A percentile compares a stretch with the other conserved stretches of the same genome.
phyloP scores from a whole-genome alignment of 2,797 vertebrate genomes.

The Eulemur coronatus region DNA sequence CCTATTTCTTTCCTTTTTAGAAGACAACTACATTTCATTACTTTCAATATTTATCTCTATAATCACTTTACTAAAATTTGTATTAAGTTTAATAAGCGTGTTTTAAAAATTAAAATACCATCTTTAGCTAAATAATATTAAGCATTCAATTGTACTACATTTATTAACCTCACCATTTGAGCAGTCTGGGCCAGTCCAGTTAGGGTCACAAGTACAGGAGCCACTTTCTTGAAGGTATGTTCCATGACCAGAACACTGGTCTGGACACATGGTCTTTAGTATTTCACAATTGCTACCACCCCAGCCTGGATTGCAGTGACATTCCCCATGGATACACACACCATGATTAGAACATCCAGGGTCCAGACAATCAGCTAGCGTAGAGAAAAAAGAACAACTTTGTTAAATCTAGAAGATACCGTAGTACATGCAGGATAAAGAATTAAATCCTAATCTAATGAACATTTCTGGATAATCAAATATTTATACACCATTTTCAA shows the following conservation, averaged over 20 bases:
- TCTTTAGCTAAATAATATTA: background rate
- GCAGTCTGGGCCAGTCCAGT: conserved; percentile 96
- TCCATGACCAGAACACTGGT: conserved; percentile 96
- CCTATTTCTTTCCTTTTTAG: background rate
- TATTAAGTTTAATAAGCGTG: background rate
- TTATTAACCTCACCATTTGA: conserved; percentile 89
- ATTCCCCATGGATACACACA: conserved; percentile 95
- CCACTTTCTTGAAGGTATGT: conserved; percentile 94
- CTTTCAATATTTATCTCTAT: background rate
- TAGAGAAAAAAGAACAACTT: background rate
- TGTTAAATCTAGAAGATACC: background rate
- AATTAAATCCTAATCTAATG: background rate
- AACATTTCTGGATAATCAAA: background rate
- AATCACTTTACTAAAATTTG: background rate
- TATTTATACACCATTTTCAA: background rate
- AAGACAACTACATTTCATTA: background rate
- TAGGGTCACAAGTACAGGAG: conserved; percentile 93
- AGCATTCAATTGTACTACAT: accelerated
- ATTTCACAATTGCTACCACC: conserved; percentile 94
- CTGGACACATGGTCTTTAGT: conserved; percentile 95
- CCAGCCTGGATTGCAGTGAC: conserved; percentile 97
- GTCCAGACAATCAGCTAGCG: conserved; percentile 94
- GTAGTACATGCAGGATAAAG: background rate
- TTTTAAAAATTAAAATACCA: background rate
- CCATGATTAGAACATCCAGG: conserved; percentile 94